A percentile compares a stretch with the other conserved stretches of the same genome.
Evolutionary conservation across 2,888 invertebrate genomes (phyloP).

Genomic region (Rhaphigaster nebulosa): DNA sequence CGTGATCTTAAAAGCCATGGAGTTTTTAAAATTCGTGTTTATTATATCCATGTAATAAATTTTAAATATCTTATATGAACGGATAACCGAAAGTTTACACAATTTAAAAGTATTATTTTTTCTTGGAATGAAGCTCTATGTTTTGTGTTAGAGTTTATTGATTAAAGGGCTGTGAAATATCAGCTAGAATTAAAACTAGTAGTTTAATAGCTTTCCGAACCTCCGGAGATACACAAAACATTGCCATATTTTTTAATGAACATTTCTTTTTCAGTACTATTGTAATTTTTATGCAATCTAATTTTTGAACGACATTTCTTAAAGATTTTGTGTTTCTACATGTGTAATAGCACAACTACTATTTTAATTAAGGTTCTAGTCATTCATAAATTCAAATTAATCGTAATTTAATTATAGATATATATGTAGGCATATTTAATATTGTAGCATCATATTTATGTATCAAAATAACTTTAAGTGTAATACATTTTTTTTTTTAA

Average conservation of each 20-base stretch:
- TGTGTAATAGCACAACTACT: background rate
- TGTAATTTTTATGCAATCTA: background rate
- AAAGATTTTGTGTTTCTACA: background rate
- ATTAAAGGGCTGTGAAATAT: slow-evolving; percentile 7
- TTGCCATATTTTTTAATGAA: background rate
- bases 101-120: background rate
- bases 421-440: background rate
- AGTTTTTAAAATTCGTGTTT: background rate
- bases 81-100: background rate
- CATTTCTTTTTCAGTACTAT: background rate
- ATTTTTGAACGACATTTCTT: background rate
- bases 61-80: background rate
- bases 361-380: background rate
- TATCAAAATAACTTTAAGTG: slow-evolving; percentile 3
- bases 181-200: background rate
- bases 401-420: background rate
- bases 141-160: background rate
- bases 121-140: background rate
- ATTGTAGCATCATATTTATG: background rate
- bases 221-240: background rate
- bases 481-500: background rate
- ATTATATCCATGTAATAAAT: background rate
- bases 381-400: background rate
- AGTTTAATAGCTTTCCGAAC: background rate
- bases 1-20: background rate